Base-by-base conservation (phyloP, 1,140 invertebrate species). In the Bathynomus jamesi region DNA sequence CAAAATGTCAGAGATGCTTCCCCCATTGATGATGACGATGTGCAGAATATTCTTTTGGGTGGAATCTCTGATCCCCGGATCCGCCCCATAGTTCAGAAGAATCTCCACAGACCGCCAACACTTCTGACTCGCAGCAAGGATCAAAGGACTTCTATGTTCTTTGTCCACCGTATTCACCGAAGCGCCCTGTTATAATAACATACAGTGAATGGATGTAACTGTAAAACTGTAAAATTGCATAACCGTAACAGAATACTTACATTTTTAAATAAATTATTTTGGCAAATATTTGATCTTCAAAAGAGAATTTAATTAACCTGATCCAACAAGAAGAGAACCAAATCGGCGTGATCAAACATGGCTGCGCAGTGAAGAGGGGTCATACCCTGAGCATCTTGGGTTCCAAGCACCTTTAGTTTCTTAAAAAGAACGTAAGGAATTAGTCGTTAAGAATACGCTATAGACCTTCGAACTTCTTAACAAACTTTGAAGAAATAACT, bases 341-440 rank as follows among this genome's bases (percentile, higher is more conserved):
- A 89, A 67, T 90, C 87, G 0, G 87, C 86, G 81, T 94, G 91
- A 81, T 95, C 90, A 76, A 95, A 94, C 89, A 94, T 91, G 2
- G 92, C 90, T 0, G 93, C 92, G 79, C 90, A 91, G 80, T 95
- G 93, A 7, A 95, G 82, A 0, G 93, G 93, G 0, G 92, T 94
- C 91, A 93, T 94, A 76, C 88, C 87, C 79, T 93, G 90, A 0
- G 90, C 87, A 79, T 95, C 93, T 32, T 86, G 87, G 1, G 67
- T 91, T 89, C 82, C 90, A 85, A 75, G 28, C 0, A 63, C 71
- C 53, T 74, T 75, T 27, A 63, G 30, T 68, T 73, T 76, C 69
- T 76, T 8, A 7, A 17, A 30, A 29, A 4, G 28, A 10, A 53
- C 2, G 17, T 8, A 53, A 53, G 40, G n/a, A n/a, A n/a, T n/a